Conservation (phyloP, 2,888 invertebrate genomes). For the Lingula anatina region DNA sequence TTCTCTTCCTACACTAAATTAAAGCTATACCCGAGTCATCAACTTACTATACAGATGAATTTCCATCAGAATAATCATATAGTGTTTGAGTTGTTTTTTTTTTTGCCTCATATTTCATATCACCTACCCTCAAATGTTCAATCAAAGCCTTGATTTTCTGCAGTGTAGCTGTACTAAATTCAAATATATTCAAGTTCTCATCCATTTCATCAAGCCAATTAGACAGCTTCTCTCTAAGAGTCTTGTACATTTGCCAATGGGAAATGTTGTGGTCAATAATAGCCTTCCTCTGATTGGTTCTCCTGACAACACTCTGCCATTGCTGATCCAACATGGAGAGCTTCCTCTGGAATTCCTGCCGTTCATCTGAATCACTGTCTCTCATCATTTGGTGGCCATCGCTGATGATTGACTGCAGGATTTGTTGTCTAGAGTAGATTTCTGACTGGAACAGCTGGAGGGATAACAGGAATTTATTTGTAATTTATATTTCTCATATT, state of each 20-base stretch:
- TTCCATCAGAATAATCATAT: too few relatives aligned
- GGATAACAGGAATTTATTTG: too few relatives aligned
- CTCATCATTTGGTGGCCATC: slow-evolving; percentile 44
- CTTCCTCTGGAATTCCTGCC: slow-evolving; percentile 40
- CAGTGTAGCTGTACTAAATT: slow-evolving; percentile 30
- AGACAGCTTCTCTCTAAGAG: slow-evolving; percentile 27
- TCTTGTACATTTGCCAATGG: slow-evolving; percentile 40
- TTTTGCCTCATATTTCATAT: too few relatives aligned
- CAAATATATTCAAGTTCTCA: slow-evolving; percentile 25
- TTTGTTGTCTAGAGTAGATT: slow-evolving; percentile 41
- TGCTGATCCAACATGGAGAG: slow-evolving; percentile 41
- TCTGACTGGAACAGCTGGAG: slow-evolving; percentile 42
- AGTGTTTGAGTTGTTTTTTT: too few relatives aligned
- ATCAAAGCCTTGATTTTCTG: slow-evolving; percentile 31
- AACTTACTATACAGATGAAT: too few relatives aligned
- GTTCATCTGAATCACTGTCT: slow-evolving; percentile 33
- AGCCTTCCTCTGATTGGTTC: slow-evolving; percentile 41
- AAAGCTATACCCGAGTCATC: too few relatives aligned
- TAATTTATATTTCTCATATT: too few relatives aligned
- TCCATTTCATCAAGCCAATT: slow-evolving; percentile 37
- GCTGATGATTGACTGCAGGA: slow-evolving; percentile 42
- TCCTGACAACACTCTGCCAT: slow-evolving; percentile 43
- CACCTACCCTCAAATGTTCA: slow-evolving; percentile 30
- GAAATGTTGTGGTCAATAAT: slow-evolving; percentile 35
- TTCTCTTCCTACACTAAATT: too few relatives aligned